Conservation (phyloP, 2,888 invertebrate species). For the Sarcophaga carnaria region DNA sequence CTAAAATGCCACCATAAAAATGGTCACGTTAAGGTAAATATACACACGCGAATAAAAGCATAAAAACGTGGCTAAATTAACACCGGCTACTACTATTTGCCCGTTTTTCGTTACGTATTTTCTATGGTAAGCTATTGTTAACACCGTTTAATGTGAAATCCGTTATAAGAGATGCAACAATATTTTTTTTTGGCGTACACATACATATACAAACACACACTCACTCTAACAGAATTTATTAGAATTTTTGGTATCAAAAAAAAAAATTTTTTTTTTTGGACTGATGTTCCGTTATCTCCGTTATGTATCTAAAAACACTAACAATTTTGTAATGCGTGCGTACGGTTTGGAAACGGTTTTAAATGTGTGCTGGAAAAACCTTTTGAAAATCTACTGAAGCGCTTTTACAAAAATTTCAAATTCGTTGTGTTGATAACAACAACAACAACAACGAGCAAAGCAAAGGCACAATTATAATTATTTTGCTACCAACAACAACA, state of each 20-base stretch:
- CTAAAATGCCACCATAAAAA: constrained; percentile 65
- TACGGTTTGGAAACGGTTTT: constrained; percentile 64
- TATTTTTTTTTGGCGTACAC: neutral
- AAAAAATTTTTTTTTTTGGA: constrained; percentile 14
- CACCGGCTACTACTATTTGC: constrained; percentile 40
- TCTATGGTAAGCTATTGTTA: neutral
- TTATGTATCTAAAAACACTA: neutral
- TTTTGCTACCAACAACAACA: constrained; percentile 54
- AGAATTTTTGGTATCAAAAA: constrained; percentile 28
- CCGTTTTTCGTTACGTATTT: neutral
- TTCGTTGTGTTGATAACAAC: constrained; percentile 58
- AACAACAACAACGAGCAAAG: constrained; percentile 32
- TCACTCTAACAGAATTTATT: neutral
- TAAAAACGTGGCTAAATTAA: constrained; percentile 57
- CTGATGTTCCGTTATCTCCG: neutral
- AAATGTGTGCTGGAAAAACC: constrained; percentile 64
- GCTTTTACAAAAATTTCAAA: constrained; percentile 59
- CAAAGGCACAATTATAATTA: constrained; percentile 15
- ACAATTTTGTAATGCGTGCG: constrained; percentile 49
- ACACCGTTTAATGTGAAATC: neutral
- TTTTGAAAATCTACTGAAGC: constrained; percentile 61
- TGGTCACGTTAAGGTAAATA: constrained; percentile 66
- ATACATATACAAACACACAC: neutral
- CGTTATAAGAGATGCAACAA: neutral
- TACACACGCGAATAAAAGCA: constrained; percentile 47